phyloP scores from a whole-genome alignment of 1,140 invertebrate species.

The Xylocopa sonorina region DNA sequence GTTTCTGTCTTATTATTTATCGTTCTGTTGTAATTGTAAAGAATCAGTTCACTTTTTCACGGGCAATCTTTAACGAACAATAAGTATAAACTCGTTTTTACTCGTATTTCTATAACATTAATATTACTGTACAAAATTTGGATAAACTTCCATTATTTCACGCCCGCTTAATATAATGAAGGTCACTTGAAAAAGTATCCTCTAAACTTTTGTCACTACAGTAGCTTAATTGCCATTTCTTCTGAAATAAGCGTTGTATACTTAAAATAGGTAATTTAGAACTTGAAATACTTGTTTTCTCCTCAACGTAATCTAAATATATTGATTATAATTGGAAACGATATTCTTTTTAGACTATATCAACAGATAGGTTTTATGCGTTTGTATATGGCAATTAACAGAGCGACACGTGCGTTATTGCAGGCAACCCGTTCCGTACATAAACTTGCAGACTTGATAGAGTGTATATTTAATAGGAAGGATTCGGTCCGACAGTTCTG shows the following conservation, averaged over 20 bases:
- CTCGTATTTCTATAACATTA: slow-evolving; percentile 3
- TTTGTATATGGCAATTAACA: slow-evolving; percentile 25
- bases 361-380: not conserved
- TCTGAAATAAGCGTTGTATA: not conserved
- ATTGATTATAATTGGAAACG: not conserved
- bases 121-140: slow-evolving; percentile 22
- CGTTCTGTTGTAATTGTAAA: slow-evolving; percentile 7
- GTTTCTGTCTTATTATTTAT: slow-evolving; percentile 6
- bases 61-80: slow-evolving; percentile 3
- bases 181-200: not conserved
- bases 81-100: slow-evolving; percentile 19
- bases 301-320: not conserved
- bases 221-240: slow-evolving; percentile 9
- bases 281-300: not conserved
- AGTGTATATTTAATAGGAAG: slow-evolving; percentile 76
- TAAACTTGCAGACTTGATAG: slow-evolving; percentile 51
- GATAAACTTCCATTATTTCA: not conserved
- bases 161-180: not conserved
- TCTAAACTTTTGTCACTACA: not conserved
- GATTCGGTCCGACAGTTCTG: slow-evolving; percentile 76
- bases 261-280: slow-evolving; percentile 6
- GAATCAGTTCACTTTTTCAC: slow-evolving; percentile 23
- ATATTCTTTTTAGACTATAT: not conserved
- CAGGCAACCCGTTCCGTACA: slow-evolving; percentile 20
- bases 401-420: slow-evolving; percentile 27